phyloP scores from a whole-genome alignment of 2,113 vertebrate genomes.

The Myodes glareolus region DNA sequence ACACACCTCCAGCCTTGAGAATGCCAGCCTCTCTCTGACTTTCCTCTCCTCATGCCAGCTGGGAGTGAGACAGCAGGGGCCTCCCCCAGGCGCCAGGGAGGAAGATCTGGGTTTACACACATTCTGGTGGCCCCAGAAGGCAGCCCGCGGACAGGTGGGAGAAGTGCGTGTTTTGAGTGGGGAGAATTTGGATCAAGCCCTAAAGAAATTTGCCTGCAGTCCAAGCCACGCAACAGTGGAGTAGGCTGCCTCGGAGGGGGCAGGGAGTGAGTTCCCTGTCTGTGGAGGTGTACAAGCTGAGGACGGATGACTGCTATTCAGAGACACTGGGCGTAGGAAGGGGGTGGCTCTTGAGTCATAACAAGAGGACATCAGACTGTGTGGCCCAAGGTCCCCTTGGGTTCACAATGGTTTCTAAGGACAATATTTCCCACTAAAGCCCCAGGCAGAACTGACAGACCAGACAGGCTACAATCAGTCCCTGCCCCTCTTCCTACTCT shows the following conservation, averaged over 20 bases:
- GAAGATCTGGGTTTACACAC: constrained; percentile 74
- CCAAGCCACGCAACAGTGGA: constrained; percentile 25
- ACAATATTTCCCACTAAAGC: neutral
- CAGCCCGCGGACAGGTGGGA: constrained; percentile 73
- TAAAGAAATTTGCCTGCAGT: constrained; percentile 62
- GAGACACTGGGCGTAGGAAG: neutral
- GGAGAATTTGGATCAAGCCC: constrained; percentile 57
- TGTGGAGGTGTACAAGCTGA: constrained; percentile 43
- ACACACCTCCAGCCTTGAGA: constrained; percentile 17
- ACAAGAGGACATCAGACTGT: neutral
- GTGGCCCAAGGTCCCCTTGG: neutral
- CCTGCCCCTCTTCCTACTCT: neutral
- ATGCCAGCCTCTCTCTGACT: constrained; percentile 51
- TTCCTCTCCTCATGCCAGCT: constrained; percentile 60
- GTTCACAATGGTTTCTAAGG: neutral
- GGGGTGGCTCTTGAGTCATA: neutral
- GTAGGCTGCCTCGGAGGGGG: constrained; percentile 41
- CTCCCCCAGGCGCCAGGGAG: constrained; percentile 61
- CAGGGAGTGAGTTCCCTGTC: neutral
- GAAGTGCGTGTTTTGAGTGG: constrained; percentile 42
- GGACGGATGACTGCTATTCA: neutral
- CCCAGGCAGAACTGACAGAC: neutral
- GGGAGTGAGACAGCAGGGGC: constrained; percentile 73
- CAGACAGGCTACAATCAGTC: neutral
- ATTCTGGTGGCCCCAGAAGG: constrained; percentile 78